Evolutionary conservation across 2,113 vertebrate genomes (phyloP), one percentile per base, ranked within the genome.

Genomic region (Balaeniceps rex): DNA sequence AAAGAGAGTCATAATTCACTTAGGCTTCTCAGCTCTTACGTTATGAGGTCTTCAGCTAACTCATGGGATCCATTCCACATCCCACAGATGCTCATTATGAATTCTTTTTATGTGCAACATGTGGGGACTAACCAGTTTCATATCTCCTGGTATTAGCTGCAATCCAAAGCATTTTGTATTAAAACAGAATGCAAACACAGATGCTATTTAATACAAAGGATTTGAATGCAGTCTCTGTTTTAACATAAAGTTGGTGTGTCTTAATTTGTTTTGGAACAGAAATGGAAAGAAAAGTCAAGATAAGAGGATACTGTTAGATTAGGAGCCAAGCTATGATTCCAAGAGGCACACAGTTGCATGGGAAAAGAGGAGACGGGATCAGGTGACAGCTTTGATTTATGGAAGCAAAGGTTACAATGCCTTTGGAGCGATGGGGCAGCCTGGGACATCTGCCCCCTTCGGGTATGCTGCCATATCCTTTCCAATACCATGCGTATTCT

Each of bases 71-170:
- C 96, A 97, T 97, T 96, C 93, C 96, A 94, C 97, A 97, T 96
- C 96, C 97, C 98, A 96, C 98, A 98, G 98, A 98, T 98, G 98
- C 97, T 98, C 98, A 98, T 98, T 98, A 98, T 94, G 96, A 98
- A 98, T 98, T 98, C 97, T 98, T 98, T 97, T 98, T 97, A 98
- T 98, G 98, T 98, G 98, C 98, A 98, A 98, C 98, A 97, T 98
- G 98, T 98, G 98, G 97, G 98, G 98, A 97, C 98, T 98, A 97
- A 98, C 98, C 98, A 97, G 97, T 98, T 98, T 98, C 98, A 96
- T 98, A 98, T 98, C 98, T 98, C 97, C 94, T 98, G 97, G 97
- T 97, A 98, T 98, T 98, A 98, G 97, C 97, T 71, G 97, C 98
- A 97, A 98, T 98, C 98, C 98, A 98, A 98, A 98, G 98, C 97